Evolutionary conservation across 2,113 vertebrate species (phyloP).

Genomic region (Silurus glanis): DNA sequence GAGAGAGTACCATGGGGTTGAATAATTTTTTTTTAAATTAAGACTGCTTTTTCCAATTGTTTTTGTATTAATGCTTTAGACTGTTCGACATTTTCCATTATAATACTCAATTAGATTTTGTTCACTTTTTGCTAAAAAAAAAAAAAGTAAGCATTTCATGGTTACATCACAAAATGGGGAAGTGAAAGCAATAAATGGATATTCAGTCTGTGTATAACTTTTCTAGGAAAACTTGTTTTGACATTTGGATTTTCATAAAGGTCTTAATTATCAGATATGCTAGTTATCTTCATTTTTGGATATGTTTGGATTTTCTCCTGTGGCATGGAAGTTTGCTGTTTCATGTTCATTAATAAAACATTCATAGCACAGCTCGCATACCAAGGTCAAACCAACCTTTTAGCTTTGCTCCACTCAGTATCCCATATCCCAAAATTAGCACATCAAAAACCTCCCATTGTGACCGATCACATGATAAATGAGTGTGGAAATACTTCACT

Average conservation of each 20-base stretch:
- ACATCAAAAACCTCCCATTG: slow-evolving; percentile 57
- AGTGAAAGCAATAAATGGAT: slow-evolving; percentile 29
- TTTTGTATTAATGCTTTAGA: neutral
- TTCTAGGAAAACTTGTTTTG: slow-evolving; percentile 6
- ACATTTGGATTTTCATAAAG: neutral
- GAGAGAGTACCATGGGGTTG: slow-evolving; percentile 20
- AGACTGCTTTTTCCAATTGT: neutral
- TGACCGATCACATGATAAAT: slow-evolving; percentile 47
- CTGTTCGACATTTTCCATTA: neutral
- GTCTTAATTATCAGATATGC: neutral
- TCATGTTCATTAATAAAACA: slow-evolving; percentile 57
- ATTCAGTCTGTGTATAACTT: slow-evolving; percentile 13
- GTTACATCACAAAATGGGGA: neutral
- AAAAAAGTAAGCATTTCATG: slow-evolving; percentile 5
- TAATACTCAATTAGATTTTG: neutral
- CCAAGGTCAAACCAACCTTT: slow-evolving; percentile 44
- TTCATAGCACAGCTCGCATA: slow-evolving; percentile 44
- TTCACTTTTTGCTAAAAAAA: slow-evolving; percentile 5
- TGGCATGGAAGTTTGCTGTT: slow-evolving; percentile 44
- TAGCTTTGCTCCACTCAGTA: slow-evolving; percentile 28
- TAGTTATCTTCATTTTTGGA: slow-evolving; percentile 45
- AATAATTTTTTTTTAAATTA: slow-evolving; percentile 27
- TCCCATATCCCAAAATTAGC: slow-evolving; percentile 59
- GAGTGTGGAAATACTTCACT: slow-evolving; percentile 40
- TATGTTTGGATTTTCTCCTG: slow-evolving; percentile 59